A percentile compares a stretch with the other conserved stretches of the same genome.
Conservation (phyloP, 2,888 invertebrate species). For the Scrobipalpa atriplicella region DNA sequence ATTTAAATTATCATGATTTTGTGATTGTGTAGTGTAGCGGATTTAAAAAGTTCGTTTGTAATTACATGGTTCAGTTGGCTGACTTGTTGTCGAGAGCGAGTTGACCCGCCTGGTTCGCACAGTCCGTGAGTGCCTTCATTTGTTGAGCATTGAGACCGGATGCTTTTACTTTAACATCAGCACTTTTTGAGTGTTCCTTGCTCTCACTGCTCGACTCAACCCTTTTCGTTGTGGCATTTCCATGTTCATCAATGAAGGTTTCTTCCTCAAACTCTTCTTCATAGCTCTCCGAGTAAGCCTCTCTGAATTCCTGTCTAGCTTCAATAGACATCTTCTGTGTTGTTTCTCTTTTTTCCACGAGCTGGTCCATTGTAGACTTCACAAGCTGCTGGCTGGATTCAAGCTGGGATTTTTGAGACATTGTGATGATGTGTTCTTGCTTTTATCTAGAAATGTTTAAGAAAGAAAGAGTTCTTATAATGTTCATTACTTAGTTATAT, state of each 20-base stretch:
- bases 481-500: not conserved
- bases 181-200: slow-evolving; percentile 75
- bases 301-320: slow-evolving; percentile 77
- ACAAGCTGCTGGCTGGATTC: slow-evolving; percentile 76
- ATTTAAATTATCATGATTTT: not conserved
- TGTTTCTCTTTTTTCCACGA: slow-evolving; percentile 69
- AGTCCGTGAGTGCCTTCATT: slow-evolving; percentile 76
- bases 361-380: slow-evolving; percentile 75
- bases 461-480: not conserved
- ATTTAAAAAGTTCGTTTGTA: slow-evolving; percentile 29
- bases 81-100: slow-evolving; percentile 76
- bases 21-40: not conserved
- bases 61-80: slow-evolving; percentile 74
- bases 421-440: slow-evolving; percentile 43
- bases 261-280: slow-evolving; percentile 79
- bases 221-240: slow-evolving; percentile 74
- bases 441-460: slow-evolving; percentile 49
- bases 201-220: slow-evolving; percentile 77
- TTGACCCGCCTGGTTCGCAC: slow-evolving; percentile 76
- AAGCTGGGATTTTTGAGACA: slow-evolving; percentile 68
- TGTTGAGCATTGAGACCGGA: slow-evolving; percentile 73
- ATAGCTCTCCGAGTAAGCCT: slow-evolving; percentile 74
- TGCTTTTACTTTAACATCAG: slow-evolving; percentile 77
- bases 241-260: slow-evolving; percentile 71
- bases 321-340: slow-evolving; percentile 72